A percentile compares a stretch with the other conserved stretches of the same genome.
phyloP scores from a whole-genome alignment of 2,888 invertebrate genomes.

The Halictus quadricinctus region DNA sequence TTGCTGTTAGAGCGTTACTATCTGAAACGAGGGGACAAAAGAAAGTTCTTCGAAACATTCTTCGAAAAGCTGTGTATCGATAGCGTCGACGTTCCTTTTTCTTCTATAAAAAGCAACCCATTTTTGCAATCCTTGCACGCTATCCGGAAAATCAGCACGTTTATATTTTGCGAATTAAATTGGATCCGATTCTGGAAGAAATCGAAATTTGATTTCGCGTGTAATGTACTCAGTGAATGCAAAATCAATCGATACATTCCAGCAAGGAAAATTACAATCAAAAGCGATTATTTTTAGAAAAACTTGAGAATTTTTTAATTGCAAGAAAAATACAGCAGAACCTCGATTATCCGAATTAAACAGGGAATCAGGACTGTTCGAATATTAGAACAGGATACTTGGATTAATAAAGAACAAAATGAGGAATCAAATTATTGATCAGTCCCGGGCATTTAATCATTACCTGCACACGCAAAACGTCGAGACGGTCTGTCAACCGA shows the following conservation, averaged over 20 bases:
- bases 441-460: not conserved
- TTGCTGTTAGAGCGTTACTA: conserved; percentile 27
- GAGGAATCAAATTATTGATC: not conserved
- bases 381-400: too few relatives aligned
- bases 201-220: too few relatives aligned
- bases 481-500: not conserved
- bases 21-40: not conserved
- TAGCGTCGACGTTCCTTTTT: not conserved
- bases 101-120: not conserved
- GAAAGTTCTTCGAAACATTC: not conserved
- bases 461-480: not conserved
- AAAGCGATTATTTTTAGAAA: too few relatives aligned
- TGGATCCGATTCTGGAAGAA: too few relatives aligned
- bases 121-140: not conserved
- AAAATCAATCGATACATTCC: too few relatives aligned
- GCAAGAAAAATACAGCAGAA: too few relatives aligned
- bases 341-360: too few relatives aligned
- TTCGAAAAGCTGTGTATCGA: not conserved
- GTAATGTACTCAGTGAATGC: too few relatives aligned
- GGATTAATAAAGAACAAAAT: not conserved
- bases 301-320: too few relatives aligned
- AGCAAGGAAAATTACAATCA: too few relatives aligned
- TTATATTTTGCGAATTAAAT: not conserved
- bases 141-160: not conserved
- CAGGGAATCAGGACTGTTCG: too few relatives aligned